Base-by-base conservation (phyloP, 2,888 invertebrate genomes). In the Epicampocera succincta region DNA sequence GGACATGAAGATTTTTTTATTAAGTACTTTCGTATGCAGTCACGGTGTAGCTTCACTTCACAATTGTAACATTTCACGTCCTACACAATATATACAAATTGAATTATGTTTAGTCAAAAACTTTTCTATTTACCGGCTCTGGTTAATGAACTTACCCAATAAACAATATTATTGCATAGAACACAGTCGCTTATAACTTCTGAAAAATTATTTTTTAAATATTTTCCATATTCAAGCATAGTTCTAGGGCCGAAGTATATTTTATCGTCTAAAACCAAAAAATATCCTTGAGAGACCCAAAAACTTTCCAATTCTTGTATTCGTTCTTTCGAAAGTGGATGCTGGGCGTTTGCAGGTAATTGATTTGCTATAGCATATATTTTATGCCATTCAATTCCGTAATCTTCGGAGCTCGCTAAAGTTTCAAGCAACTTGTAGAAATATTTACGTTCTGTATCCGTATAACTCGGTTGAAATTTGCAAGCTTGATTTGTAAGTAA, bases 221-320 rank as follows among this genome's bases (percentile, higher is more conserved):
- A 86, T 25, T 81, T 85, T 3, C 84, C 85, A 50, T 86, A 87
- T 61, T 88, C 88, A 8, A 86, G 85, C 33, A 88, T 61, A 73
- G 84, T 86, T 33, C 85, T 85, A 8, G 87, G 87, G 1, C 88
- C 88, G 48, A 87, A 86, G 42, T 85, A 87, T 6, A 87, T 76
- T 40, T 75, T 84, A 21, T 85, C 84, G 11, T 86, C 84, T 8
- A 83, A 78, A 58, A 85, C 84, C 8, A 85, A 33, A 63, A 87
- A 87, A 58, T 88, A 88, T 0, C 88, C 88, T 25, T 85, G 84
- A 1, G 83, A 38, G 5, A 85, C 85, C 87, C 87, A 88, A 11
- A 73, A 83, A 12, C 82, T 76, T 8, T 87, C 73, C 9, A 87
- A 44, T 33, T 80, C 84, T 73, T 87, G 87, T 15, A 86, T 86